Evolutionary conservation across 2,113 vertebrate genomes (phyloP), one percentile per base, ranked within the genome.

Genomic region (Morone chrysops): DNA sequence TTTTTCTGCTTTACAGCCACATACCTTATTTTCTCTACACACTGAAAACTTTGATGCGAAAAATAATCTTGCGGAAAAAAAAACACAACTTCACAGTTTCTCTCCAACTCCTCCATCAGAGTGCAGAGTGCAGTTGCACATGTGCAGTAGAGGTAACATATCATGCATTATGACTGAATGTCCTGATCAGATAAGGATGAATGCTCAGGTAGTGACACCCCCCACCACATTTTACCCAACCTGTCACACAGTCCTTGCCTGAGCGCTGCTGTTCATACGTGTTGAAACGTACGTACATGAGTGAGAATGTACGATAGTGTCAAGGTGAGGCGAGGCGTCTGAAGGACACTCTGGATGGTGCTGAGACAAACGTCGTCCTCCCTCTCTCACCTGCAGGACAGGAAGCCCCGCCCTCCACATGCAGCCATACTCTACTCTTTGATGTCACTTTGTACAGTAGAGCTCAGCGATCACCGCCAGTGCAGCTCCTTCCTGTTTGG

Each of bases 381-480:
- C 57, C 57, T 51, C 43, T 36, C 78, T 86, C 81, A 63, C 72
- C 77, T 87, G 68, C 68, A 59, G 83, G 69, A 71, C 74, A 81
- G 84, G 47, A 80, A 80, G 82, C 31, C 81, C 57, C 82, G 59
- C 72, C 75, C 73, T 60, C 71, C 22, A 59, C 45, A 11, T 25
- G 75, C 89, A 88, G 84, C 81, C 87, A 81, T 85, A 84, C 79
- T 73, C 77, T 71, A n/a, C 82, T 31, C 31, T 31, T 75, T 85
- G 89, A 87, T 89, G 90, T 84, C 83, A 87, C 59, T 83, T 62
- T 83, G 74, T 83, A 83, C 59, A 80, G 63, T 65, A 45, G 67
- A 78, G 81, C 81, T 61, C 66, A 40, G 75, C 40, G n/a, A 22
- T 45, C 9, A 41, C 18, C 57, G 10, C 38, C 38, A 51, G 25